Evolutionary conservation across 1,140 invertebrate species (phyloP).

Genomic region (Drosophila ambigua): DNA sequence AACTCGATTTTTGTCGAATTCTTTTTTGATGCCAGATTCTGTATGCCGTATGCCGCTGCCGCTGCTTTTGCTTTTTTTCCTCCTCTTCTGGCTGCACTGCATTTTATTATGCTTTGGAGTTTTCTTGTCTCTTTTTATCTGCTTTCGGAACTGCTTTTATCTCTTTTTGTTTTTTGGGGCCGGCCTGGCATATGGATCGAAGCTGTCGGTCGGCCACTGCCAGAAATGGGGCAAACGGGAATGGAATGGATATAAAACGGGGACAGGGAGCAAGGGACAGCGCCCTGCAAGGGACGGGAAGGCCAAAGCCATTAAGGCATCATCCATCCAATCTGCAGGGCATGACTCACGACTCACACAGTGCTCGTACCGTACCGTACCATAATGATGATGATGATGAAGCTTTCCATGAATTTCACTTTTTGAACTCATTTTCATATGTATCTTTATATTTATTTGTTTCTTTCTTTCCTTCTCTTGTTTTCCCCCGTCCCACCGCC

Average conservation of each 20-base stretch:
- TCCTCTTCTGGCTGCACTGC: slow-evolving; percentile 14
- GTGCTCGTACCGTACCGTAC: background rate
- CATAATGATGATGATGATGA: slow-evolving; percentile 29
- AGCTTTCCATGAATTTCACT: slow-evolving; percentile 48
- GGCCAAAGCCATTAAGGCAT: background rate
- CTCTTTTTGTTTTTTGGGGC: too few relatives aligned
- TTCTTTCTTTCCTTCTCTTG: slow-evolving; percentile 5
- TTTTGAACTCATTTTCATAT: slow-evolving; percentile 16
- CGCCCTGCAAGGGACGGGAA: slow-evolving; percentile 2
- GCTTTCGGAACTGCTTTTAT: too few relatives aligned
- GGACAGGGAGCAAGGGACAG: slow-evolving; percentile 1
- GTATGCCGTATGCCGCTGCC: slow-evolving; percentile 44
- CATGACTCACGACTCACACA: slow-evolving; percentile 21
- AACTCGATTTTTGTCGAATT: slow-evolving; percentile 79
- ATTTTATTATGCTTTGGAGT: slow-evolving; percentile 18
- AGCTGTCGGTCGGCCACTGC: slow-evolving; percentile 42
- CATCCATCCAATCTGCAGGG: slow-evolving; percentile 6
- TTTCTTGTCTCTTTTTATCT: slow-evolving; percentile 17
- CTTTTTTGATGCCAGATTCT: slow-evolving; percentile 66
- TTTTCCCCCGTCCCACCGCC: slow-evolving; percentile 2
- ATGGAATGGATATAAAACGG: background rate
- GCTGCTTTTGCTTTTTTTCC: slow-evolving; percentile 34
- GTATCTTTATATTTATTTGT: background rate
- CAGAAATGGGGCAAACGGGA: slow-evolving; percentile 32
- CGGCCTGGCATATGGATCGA: slow-evolving; percentile 39